These are phyloP conservation scores for Calameuta filiformis DNA, from an alignment of 2,888 invertebrate genomes.

Conservation along the genomic window DNA sequence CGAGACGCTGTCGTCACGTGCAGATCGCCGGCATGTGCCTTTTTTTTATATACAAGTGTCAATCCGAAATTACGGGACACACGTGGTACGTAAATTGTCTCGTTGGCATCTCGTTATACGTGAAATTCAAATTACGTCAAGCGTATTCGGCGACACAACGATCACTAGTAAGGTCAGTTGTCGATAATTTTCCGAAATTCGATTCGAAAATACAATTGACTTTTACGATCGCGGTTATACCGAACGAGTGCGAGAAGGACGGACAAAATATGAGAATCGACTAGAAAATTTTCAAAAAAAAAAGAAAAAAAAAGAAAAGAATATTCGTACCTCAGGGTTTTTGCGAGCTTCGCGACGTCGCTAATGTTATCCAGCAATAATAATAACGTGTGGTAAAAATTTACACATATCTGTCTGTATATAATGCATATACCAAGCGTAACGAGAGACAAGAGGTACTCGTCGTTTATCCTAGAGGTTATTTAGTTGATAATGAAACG, in stretches of 20 bases:
- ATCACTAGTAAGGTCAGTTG: neutral
- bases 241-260: neutral
- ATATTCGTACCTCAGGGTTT: neutral
- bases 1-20: neutral
- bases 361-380: neutral
- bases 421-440: neutral
- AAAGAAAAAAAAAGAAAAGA: too few relatives aligned
- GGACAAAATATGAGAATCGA: neutral
- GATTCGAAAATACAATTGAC: neutral
- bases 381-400: neutral
- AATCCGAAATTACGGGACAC: neutral
- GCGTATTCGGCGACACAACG: neutral
- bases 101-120: neutral
- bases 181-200: neutral
- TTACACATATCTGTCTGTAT: neutral
- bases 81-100: neutral
- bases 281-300: neutral
- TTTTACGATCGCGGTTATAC: neutral
- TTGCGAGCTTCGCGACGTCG: neutral
- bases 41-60: neutral
- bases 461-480: neutral
- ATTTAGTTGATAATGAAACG: neutral
- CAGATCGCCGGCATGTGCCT: neutral
- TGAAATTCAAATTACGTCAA: neutral
- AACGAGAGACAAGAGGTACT: neutral